phyloP scores from a whole-genome alignment of 2,113 vertebrate genomes.

The Gobiocypris rarus region DNA sequence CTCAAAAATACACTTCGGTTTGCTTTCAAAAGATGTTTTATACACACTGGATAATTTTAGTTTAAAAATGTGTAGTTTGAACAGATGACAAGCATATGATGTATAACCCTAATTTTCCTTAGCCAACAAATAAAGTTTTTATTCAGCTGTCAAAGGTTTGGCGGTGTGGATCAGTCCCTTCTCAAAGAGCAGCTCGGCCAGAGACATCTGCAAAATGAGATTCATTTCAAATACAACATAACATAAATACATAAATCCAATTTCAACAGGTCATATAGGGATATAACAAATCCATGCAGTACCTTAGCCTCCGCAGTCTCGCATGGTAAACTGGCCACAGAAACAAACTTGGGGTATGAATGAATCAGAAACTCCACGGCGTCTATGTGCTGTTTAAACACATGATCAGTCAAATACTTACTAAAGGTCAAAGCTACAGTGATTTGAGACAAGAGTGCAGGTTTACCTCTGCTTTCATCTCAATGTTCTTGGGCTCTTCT shows the following conservation, averaged over 20 bases:
- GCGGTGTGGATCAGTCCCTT: conserved; percentile 74
- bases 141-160: conserved; percentile 57
- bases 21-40: background rate
- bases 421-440: background rate
- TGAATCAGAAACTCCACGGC: conserved; percentile 89
- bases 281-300: background rate
- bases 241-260: background rate
- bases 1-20: background rate
- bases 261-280: background rate
- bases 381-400: conserved; percentile 78
- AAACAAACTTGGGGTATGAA: conserved; percentile 86
- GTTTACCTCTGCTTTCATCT: conserved; percentile 83
- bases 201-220: conserved; percentile 61
- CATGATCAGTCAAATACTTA: background rate
- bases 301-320: conserved; percentile 82
- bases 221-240: background rate
- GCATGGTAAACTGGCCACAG: conserved; percentile 83
- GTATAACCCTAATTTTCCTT: background rate
- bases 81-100: background rate
- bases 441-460: background rate
- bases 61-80: background rate
- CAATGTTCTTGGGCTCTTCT: conserved; percentile 87
- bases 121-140: conserved; percentile 45
- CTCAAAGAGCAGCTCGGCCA: conserved; percentile 77
- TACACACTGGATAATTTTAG: background rate